Evolutionary conservation across 2,113 vertebrate genomes (phyloP), one percentile per base, ranked within the genome.

Genomic region (Carlito syrichta): DNA sequence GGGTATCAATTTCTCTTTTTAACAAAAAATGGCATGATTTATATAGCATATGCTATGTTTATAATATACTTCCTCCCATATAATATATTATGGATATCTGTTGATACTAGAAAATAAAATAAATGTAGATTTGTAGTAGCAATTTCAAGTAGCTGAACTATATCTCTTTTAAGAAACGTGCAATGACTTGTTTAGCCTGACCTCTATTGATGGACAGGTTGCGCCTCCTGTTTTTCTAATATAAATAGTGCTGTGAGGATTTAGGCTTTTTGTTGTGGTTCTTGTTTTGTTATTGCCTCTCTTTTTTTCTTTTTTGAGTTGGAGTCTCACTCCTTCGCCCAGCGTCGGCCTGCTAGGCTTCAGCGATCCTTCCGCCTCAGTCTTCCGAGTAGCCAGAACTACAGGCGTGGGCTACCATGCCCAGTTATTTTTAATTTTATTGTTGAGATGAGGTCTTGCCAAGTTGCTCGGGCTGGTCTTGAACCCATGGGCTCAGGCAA

Each of bases 101-200:
- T 85, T 81, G 52, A 77, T 43, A 88, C 20, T 82, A n/a, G 63
- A 78, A 91, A 87, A 93, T 69, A 84, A 78, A 77, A 69, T 77
- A 89, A 68, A 95, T 96, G 52, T 69, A 73, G 48, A 96, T 86
- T 81, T 93, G 63, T 77, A n/a, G 48, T 48, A 95, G 60, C 7
- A 48, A 77, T 93, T 86, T 95, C 43, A 78, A 93, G 43, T 76
- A 48, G 13, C 48, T 86, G 38, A 84, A 71, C 79, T 93, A 71
- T 63, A 91, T 81, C 89, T 93, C 38, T 89, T 32, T 91, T 95
- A 82, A 94, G 50, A 58, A 45, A 81, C 82, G 35, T 71, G 17
- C 11, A 82, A 9, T 86, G 63, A 27, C 68, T 68, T 94, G 45
- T 66, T 94, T 88, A 56, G 30, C 50, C 25, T 52, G 38, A 35